phyloP scores from a whole-genome alignment of 2,797 vertebrate genomes.

The Cryptoblepharus egeriae region DNA sequence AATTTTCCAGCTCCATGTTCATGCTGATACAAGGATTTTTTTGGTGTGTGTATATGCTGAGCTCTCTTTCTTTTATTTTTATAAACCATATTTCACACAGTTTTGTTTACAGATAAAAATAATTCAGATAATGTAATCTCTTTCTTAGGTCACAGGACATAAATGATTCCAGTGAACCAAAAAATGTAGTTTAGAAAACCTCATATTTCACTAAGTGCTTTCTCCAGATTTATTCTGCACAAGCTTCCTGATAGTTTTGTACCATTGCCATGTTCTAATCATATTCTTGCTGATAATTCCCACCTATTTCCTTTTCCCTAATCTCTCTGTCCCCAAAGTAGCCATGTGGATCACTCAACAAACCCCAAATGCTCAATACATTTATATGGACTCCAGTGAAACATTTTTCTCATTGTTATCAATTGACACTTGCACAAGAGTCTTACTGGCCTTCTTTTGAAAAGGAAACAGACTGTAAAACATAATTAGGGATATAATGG shows the following conservation, averaged over 20 bases:
- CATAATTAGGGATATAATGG: neutral
- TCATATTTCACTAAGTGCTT: neutral
- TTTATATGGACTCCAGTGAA: neutral
- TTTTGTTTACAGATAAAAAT: constrained; percentile 60
- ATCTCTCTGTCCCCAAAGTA: neutral
- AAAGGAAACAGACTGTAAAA: constrained; percentile 7
- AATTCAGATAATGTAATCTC: constrained; percentile 41
- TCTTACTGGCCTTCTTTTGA: constrained; percentile 5
- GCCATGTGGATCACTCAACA: neutral
- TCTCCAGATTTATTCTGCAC: neutral
- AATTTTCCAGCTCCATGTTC: constrained; percentile 62
- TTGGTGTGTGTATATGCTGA: constrained; percentile 57
- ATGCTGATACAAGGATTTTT: constrained; percentile 38
- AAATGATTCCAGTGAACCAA: constrained; percentile 33
- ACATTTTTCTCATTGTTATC: neutral
- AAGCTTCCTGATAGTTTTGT: constrained; percentile 21
- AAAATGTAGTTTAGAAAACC: constrained; percentile 44
- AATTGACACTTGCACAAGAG: fast-evolving
- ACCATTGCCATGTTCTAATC: neutral
- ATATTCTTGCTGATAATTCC: neutral
- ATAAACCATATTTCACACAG: constrained; percentile 56
- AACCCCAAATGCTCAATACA: neutral
- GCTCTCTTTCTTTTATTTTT: constrained; percentile 66
- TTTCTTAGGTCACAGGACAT: constrained; percentile 44
- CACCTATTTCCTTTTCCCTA: neutral